Evolutionary conservation across 1,140 invertebrate species (phyloP).

Genomic region (Pseudachorutes palmiensis): DNA sequence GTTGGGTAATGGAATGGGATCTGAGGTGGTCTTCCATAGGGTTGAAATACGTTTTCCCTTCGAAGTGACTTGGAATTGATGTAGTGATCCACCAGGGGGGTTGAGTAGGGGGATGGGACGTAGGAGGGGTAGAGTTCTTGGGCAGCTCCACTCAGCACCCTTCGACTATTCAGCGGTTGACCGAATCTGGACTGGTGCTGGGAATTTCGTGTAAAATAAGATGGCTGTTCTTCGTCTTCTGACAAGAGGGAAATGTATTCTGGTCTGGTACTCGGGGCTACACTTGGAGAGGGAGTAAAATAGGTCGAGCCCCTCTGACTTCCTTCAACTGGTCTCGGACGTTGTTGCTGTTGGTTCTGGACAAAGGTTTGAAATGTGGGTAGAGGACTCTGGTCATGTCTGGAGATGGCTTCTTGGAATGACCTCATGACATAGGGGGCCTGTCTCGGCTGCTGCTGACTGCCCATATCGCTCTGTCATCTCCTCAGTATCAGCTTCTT

Average conservation of each 20-base stretch:
- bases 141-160: neutral
- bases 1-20: too few relatives aligned
- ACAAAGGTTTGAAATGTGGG: too few relatives aligned
- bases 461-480: neutral
- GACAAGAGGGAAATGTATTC: conserved; percentile 32
- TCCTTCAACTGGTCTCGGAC: too few relatives aligned
- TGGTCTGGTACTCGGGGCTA: conserved; percentile 9
- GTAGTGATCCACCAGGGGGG: neutral
- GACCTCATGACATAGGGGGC: too few relatives aligned
- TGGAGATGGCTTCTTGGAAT: too few relatives aligned
- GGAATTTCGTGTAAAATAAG: neutral
- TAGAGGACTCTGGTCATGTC: neutral
- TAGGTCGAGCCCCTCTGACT: too few relatives aligned
- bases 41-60: neutral
- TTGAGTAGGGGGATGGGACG: conserved; percentile 11
- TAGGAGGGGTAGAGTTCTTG: conserved; percentile 15
- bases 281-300: too few relatives aligned
- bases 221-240: conserved; percentile 23
- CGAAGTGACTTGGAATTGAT: neutral
- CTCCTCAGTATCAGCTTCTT: neutral
- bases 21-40: too few relatives aligned
- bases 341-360: too few relatives aligned
- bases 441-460: neutral
- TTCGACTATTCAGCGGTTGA: neutral
- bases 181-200: neutral